Conservation (phyloP, 1,140 invertebrate species). For the Pentalonia nigronervosa region DNA sequence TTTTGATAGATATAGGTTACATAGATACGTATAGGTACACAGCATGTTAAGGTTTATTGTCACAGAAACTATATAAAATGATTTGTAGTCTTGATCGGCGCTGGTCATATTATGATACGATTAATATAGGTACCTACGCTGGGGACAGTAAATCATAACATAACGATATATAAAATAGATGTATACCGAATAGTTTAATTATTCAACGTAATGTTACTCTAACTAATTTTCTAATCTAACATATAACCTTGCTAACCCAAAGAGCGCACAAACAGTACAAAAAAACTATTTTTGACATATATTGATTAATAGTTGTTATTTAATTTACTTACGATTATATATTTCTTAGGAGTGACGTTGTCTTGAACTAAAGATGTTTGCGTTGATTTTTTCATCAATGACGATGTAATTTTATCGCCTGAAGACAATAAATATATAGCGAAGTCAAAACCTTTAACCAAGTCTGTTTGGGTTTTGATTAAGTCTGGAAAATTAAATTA, state of each 20-base stretch:
- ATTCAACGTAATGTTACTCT: not conserved
- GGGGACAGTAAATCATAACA: not conserved
- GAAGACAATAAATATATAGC: slow-evolving; percentile 43
- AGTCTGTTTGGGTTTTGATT: slow-evolving; percentile 12
- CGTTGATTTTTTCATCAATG: not conserved
- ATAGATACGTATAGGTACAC: no score
- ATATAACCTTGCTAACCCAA: not conserved
- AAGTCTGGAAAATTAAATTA: not conserved
- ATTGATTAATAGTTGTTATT: not conserved
- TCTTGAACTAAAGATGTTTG: slow-evolving; percentile 15
- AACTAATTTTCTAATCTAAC: not conserved
- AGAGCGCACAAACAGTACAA: not conserved
- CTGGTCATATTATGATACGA: not conserved
- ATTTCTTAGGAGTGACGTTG: not conserved
- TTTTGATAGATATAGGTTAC: no score
- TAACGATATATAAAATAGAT: not conserved
- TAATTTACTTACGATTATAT: slow-evolving; percentile 43
- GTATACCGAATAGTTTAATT: not conserved
- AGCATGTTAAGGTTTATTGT: not conserved
- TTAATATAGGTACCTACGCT: not conserved
- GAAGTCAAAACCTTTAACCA: slow-evolving; percentile 32
- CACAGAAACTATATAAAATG: not conserved
- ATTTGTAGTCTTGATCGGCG: not conserved
- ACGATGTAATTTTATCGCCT: not conserved
- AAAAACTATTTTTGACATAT: not conserved